These are phyloP conservation scores for Mesorhabditis spiculigera DNA, from an alignment of 2,888 invertebrate genomes.

Conservation along the genomic window DNA sequence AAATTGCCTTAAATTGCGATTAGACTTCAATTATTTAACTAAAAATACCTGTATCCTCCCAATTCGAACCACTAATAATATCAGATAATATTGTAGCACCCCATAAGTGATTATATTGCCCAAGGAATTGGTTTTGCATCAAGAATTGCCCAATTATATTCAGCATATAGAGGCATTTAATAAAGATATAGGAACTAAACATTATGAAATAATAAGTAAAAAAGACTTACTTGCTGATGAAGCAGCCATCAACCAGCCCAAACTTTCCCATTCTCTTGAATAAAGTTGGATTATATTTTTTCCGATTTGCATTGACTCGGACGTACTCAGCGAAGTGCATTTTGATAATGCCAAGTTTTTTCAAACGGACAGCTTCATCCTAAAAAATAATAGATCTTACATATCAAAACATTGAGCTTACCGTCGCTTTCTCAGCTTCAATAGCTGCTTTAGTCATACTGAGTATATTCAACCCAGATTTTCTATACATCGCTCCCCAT, in stretches of 20 bases:
- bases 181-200: conserved; percentile 47
- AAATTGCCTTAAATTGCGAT: conserved; percentile 43
- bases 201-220: conserved; percentile 45
- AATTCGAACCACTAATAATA: conserved; percentile 48
- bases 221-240: conserved; percentile 16
- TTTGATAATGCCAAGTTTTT: not conserved
- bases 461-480: conserved; percentile 47
- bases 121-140: conserved; percentile 51
- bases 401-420: conserved; percentile 14
- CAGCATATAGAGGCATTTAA: conserved; percentile 49
- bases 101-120: conserved; percentile 48
- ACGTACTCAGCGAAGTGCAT: not conserved
- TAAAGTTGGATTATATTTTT: not conserved
- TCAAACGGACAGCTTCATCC: conserved; percentile 2
- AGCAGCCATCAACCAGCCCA: conserved; percentile 2
- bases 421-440: conserved; percentile 42
- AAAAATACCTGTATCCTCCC: conserved; percentile 43
- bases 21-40: not conserved
- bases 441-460: conserved; percentile 45
- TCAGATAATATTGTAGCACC: conserved; percentile 46
- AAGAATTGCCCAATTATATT: conserved; percentile 52
- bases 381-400: not conserved
- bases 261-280: not conserved
- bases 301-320: not conserved
- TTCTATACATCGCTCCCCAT: conserved; percentile 30